Evolutionary conservation across 1,140 invertebrate species (phyloP), one percentile per base, ranked within the genome.

Genomic region (Zophobas atratus): DNA sequence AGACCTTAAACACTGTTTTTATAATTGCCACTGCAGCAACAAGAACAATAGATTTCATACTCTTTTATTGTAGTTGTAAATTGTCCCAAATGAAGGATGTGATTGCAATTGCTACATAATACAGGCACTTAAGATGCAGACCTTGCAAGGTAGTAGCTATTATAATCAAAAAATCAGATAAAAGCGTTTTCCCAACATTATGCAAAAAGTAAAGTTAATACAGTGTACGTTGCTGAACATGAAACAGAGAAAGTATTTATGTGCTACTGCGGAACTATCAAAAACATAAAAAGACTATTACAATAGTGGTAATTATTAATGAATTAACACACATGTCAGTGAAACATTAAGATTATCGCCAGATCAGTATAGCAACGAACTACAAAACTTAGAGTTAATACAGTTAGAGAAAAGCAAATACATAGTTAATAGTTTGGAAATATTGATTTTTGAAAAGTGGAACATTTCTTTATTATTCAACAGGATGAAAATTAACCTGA

Each of bases 181-280:
- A 53, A 53, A 53, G 2, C 35, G 4, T 57, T 67, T 67, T 63
- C 57, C 43, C 57, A 63, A 5, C 38, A 67, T 67, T 67, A 67
- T 67, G 20, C 39, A 67, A 43, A 43, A 43, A 20, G 32, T 32
- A n/a, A 67, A 41, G 41, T 8, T 43, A 32, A 41, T 43, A 67
- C 60, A 2, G 39, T 39, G 1, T 6, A 57, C 8, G 8, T 4
- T 55, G 35, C 20, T 20, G 20, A 20, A 20, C 20, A 20, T 20
- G 20, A 20, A 20, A 20, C 20, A 20, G 60, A 43, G 60, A 67
- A 67, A 67, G 60, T 67, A 46, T 38, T 63, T 51, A 51, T 63
- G 36, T 36, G n/a, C 35, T 6, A 2, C 6, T 67, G 39, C 39
- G 60, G 60, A 67, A 67, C 38, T 67, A 36, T 67, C 33, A 67